phyloP scores from a whole-genome alignment of 2,797 vertebrate genomes.

The Catamblyrhynchus diadema region DNA sequence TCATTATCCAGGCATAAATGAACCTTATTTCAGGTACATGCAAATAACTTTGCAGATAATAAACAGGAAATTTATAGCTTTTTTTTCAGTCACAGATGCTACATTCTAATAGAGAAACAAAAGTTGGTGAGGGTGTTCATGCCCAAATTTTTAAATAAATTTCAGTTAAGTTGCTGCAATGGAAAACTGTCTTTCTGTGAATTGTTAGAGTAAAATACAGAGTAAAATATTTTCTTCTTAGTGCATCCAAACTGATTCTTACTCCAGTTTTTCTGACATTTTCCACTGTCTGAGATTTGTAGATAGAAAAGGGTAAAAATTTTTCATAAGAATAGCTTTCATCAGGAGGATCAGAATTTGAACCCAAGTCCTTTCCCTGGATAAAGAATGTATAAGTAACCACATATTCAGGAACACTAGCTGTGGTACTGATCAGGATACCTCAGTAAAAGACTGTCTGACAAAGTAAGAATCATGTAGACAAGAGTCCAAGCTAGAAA shows the following conservation, averaged over 20 bases:
- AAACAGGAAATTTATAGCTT: neutral
- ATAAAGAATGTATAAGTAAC: neutral
- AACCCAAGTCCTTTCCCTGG: neutral
- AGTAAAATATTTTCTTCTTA: neutral
- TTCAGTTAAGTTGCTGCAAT: neutral
- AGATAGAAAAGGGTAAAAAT: neutral
- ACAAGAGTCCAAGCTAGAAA: neutral
- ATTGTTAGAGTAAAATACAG: neutral
- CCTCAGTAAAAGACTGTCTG: neutral
- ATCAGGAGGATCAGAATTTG: neutral
- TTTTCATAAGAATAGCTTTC: neutral
- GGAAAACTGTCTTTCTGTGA: neutral
- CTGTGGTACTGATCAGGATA: neutral
- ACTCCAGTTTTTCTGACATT: neutral
- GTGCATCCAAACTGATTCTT: neutral
- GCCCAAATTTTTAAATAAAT: neutral
- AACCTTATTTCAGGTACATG: neutral
- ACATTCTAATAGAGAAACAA: neutral
- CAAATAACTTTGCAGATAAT: neutral
- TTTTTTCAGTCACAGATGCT: neutral
- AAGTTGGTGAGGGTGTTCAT: neutral
- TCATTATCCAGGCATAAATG: neutral
- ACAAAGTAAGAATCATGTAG: neutral
- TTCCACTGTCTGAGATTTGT: neutral
- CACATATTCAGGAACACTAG: neutral